Evolutionary conservation across 92 coral and sea anemone genomes (phyloP).

Genomic region (Isaurus tuberculatus): DNA sequence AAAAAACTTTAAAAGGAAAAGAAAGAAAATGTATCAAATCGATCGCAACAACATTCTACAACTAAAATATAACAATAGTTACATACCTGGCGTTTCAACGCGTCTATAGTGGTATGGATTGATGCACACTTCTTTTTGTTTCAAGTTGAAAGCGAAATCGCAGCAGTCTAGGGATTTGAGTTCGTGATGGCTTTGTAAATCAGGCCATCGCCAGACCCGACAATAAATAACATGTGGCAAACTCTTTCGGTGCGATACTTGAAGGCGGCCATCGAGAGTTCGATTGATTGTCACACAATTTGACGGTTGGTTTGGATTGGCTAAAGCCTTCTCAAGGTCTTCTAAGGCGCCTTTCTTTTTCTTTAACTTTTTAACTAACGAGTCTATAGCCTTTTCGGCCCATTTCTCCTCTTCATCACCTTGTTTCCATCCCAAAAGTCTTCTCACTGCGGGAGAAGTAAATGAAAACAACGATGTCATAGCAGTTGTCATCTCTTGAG

Average conservation of each 20-base stretch:
- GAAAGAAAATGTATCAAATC: not conserved
- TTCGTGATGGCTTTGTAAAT: conserved; percentile 45
- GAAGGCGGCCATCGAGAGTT: conserved; percentile 43
- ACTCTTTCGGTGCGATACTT: conserved; percentile 45
- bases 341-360: conserved; percentile 45
- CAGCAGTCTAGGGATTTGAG: conserved; percentile 40
- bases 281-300: conserved; percentile 35
- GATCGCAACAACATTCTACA: not conserved
- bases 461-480: conserved; percentile 42
- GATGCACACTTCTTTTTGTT: conserved; percentile 43
- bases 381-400: conserved; percentile 35
- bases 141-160: conserved; percentile 38
- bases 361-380: conserved; percentile 42
- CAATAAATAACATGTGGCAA: conserved; percentile 46
- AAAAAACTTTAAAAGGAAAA: not conserved
- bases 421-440: conserved; percentile 39
- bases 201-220: conserved; percentile 47
- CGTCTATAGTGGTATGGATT: conserved; percentile 46
- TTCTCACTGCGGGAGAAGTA: conserved; percentile 41
- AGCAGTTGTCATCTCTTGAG: conserved; percentile 19
- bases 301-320: conserved; percentile 23
- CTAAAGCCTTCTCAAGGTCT: conserved; percentile 39
- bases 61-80: not conserved
- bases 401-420: conserved; percentile 43
- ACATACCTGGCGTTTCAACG: conserved; percentile 49